phyloP scores from a whole-genome alignment of 2,113 vertebrate genomes.

The Cardinalis cardinalis region DNA sequence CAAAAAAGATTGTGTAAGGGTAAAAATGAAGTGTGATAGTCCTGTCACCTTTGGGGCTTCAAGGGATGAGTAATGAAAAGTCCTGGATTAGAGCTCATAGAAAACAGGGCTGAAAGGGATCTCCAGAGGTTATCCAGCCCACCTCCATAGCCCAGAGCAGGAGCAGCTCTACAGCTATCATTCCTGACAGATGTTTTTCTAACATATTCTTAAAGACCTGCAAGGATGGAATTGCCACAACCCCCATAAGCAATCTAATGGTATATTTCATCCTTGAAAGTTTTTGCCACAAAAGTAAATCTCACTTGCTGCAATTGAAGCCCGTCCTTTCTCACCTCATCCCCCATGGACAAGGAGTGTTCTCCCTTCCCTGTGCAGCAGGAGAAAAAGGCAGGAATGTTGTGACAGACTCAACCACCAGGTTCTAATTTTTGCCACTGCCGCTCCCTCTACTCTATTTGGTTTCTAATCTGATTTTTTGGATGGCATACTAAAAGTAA shows the following conservation, averaged over 20 bases:
- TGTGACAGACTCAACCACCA: fast-evolving
- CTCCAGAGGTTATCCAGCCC: not conserved
- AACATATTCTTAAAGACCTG: not conserved
- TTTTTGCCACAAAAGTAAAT: not conserved
- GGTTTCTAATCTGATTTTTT: not conserved
- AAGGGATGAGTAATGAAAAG: not conserved
- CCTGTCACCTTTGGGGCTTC: not conserved
- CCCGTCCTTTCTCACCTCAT: not conserved
- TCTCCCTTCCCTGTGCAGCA: not conserved
- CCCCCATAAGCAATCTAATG: not conserved
- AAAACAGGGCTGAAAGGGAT: not conserved
- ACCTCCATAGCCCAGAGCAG: not conserved
- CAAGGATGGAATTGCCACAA: not conserved
- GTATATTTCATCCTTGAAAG: not conserved
- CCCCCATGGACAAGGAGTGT: not conserved
- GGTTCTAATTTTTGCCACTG: not conserved
- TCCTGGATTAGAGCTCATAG: not conserved
- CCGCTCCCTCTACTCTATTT: fast-evolving
- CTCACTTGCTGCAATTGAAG: not conserved
- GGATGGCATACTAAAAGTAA: not conserved
- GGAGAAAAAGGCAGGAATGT: not conserved
- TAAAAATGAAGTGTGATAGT: conserved; percentile 12
- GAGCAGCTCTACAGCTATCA: not conserved
- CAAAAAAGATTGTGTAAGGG: not conserved
- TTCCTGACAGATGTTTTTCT: conserved; percentile 9